Conservation (phyloP, 2,888 invertebrate genomes). For the Mimachlamys varia region DNA sequence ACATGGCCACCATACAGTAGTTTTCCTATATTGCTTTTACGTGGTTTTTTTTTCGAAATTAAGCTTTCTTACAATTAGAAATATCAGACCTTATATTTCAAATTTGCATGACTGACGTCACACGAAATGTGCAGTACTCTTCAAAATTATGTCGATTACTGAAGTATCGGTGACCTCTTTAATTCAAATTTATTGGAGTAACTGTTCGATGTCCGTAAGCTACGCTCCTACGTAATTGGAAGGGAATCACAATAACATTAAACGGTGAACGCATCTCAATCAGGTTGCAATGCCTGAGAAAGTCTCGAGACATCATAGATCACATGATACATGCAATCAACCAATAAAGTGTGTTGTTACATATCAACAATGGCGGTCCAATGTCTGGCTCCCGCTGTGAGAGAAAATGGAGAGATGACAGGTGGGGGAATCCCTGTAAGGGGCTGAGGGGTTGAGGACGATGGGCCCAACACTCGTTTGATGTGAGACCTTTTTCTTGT, state of each 20-base stretch:
- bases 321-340: conserved; percentile 34
- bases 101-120: background rate
- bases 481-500: conserved; percentile 15
- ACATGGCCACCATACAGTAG: no score
- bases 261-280: conserved; percentile 9
- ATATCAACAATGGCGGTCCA: conserved; percentile 31
- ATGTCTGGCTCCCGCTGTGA: background rate
- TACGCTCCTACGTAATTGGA: conserved; percentile 13
- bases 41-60: no score
- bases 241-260: background rate
- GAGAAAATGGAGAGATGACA: background rate
- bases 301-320: conserved; percentile 31
- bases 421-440: conserved; percentile 20
- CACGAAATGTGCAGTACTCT: background rate
- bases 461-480: background rate
- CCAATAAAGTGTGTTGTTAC: conserved; percentile 22
- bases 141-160: background rate
- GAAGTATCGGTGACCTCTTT: background rate
- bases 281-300: conserved; percentile 36
- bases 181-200: background rate
- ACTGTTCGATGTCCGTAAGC: conserved; percentile 17
- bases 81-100: no score
- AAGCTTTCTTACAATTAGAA: no score
- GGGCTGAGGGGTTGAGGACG: conserved; percentile 21
- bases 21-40: no score